Conservation (phyloP, 1,140 invertebrate genomes). For the Latrodectus geometricus region DNA sequence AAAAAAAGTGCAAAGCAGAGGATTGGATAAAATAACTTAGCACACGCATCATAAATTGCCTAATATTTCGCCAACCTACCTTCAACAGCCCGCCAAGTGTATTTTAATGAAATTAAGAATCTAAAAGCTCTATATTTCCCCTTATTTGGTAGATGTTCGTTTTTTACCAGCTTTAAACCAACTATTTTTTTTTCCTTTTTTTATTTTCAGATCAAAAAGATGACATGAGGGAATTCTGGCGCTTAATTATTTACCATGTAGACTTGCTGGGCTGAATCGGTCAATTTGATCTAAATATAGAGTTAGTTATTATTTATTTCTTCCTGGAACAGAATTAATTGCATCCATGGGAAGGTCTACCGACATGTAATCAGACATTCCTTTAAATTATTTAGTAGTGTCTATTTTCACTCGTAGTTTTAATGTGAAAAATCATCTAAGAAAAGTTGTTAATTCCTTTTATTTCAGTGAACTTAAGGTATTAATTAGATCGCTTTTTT, state of each 20-base stretch:
- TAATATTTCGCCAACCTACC: slow-evolving; percentile 25
- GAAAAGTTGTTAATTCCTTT: no score
- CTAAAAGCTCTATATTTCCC: slow-evolving; percentile 4
- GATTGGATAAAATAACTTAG: neutral
- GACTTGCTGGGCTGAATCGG: slow-evolving; percentile 18
- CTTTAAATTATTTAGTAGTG: no score
- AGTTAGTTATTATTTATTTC: neutral
- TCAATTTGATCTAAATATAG: slow-evolving; percentile 26
- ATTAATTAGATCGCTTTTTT: no score
- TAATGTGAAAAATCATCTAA: no score
- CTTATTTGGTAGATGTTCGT: slow-evolving; percentile 11
- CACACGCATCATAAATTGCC: slow-evolving; percentile 27
- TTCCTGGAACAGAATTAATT: slow-evolving; percentile 9
- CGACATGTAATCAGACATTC: no score
- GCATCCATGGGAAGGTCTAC: neutral
- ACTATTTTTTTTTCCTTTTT: no score
- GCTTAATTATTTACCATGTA: slow-evolving; percentile 33
- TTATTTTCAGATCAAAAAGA: neutral
- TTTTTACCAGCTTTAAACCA: neutral
- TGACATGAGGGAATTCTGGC: slow-evolving; percentile 15
- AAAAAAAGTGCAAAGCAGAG: neutral
- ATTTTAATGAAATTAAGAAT: slow-evolving; percentile 43
- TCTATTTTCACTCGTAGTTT: no score
- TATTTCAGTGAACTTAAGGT: no score
- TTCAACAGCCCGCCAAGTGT: slow-evolving; percentile 13